A percentile compares a stretch with the other conserved stretches of the same genome.
phyloP scores from a whole-genome alignment of 1,140 invertebrate species.

The Drosophila pachea region DNA sequence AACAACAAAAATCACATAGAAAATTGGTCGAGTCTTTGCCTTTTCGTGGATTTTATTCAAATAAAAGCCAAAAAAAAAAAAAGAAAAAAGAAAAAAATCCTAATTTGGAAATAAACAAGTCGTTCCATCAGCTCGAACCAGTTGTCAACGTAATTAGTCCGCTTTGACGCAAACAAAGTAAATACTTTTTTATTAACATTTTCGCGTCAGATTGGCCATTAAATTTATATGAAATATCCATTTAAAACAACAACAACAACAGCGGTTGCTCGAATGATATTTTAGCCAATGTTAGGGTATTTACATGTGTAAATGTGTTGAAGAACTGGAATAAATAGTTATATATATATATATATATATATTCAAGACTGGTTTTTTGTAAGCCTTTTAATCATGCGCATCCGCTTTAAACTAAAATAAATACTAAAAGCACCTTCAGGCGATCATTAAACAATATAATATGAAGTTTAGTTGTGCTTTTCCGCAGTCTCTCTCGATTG shows the following conservation, averaged over 20 bases:
- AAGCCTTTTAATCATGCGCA: no score
- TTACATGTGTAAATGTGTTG: no score
- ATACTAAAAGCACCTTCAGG: not conserved
- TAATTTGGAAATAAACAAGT: slow-evolving; percentile 26
- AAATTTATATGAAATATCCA: not conserved
- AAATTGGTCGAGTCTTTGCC: slow-evolving; percentile 40
- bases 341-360: not conserved
- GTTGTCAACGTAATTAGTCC: slow-evolving; percentile 30
- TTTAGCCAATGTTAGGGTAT: no score
- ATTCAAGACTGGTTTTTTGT: not conserved
- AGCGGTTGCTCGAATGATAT: no score
- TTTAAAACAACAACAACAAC: no score
- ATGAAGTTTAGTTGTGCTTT: slow-evolving; percentile 12
- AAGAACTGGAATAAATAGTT: no score
- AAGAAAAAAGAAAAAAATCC: not conserved
- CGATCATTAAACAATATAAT: not conserved
- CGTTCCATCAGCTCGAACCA: slow-evolving; percentile 26
- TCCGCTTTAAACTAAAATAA: slow-evolving; percentile 2
- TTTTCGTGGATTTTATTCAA: slow-evolving; percentile 53
- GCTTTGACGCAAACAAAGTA: slow-evolving; percentile 7
- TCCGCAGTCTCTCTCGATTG: slow-evolving; percentile 24
- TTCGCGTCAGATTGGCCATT: not conserved
- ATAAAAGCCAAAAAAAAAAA: slow-evolving; percentile 14
- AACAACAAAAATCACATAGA: slow-evolving; percentile 35
- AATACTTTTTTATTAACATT: slow-evolving; percentile 10